These are phyloP conservation scores for Drosophila persimilis DNA, from an alignment of 1,140 invertebrate species.

Conservation along the genomic window DNA sequence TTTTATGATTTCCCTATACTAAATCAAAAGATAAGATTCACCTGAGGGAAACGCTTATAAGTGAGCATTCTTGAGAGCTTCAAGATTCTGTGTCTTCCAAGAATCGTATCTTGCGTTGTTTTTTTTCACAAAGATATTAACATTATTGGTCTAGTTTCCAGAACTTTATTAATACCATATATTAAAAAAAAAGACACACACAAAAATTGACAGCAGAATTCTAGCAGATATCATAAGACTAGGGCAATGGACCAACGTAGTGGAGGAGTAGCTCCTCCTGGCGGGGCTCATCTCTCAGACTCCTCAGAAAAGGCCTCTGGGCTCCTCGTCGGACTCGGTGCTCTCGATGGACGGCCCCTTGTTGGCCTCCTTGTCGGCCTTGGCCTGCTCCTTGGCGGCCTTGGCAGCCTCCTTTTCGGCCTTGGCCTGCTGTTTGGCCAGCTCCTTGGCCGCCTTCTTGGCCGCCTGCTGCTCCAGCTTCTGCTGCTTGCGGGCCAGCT, in stretches of 20 bases:
- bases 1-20: too few species aligned
- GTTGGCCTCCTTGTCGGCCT: conserved; percentile 11
- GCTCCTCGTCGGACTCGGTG: conserved; percentile 47
- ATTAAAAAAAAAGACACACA: conserved; percentile 15
- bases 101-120: too few species aligned
- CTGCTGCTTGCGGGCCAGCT: conserved; percentile 66
- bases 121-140: too few species aligned
- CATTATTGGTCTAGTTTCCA: not conserved
- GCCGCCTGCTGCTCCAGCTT: conserved; percentile 67
- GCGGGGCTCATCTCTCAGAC: too few species aligned
- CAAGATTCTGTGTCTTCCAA: too few species aligned
- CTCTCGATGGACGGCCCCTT: conserved; percentile 52
- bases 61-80: too few species aligned
- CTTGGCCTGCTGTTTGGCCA: conserved; percentile 68
- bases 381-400: conserved; percentile 21
- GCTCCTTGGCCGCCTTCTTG: conserved; percentile 68
- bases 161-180: conserved; percentile 34
- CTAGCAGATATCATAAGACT: conserved; percentile 25
- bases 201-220: conserved; percentile 23
- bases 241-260: conserved; percentile 53
- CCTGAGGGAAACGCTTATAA: too few species aligned
- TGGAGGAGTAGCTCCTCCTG: too few species aligned
- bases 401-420: conserved; percentile 31
- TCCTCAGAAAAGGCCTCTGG: not conserved
- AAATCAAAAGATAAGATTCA: too few species aligned